Conservation (phyloP, 2,797 vertebrate genomes). For the Fratercula arctica region DNA sequence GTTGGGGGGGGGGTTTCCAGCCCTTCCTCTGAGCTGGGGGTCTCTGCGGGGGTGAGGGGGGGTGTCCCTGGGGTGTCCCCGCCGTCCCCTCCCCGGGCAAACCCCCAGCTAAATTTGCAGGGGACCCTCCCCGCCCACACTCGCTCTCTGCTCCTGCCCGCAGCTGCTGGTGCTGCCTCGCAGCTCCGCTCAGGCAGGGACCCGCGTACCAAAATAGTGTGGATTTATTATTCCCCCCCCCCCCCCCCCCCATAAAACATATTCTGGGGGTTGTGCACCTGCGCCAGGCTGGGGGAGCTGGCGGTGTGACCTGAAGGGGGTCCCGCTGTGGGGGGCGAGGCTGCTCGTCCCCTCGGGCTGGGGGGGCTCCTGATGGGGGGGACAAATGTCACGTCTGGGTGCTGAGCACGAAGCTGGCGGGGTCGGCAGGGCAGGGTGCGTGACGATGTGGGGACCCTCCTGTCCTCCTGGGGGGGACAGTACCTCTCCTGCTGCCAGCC, state of each 20-base stretch:
- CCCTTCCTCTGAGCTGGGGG: accelerated
- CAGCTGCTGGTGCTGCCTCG: accelerated
- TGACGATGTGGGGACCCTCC: conserved; percentile 26
- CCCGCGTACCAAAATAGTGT: accelerated
- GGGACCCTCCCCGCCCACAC: accelerated
- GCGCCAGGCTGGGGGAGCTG: accelerated
- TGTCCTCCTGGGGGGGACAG: conserved; percentile 29
- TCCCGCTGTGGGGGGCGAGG: accelerated
- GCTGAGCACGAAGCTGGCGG: not conserved
- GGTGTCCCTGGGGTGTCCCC: accelerated
- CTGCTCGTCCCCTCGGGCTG: accelerated
- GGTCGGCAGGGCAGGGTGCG: not conserved
- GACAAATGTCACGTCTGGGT: accelerated
- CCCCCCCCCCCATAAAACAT: accelerated
- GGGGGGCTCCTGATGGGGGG: not conserved
- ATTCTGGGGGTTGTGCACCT: not conserved
- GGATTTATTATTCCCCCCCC: not conserved
- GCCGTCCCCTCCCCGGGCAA: accelerated
- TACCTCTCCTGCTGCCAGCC: conserved; percentile 60
- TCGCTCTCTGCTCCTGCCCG: accelerated
- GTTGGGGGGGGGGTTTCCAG: accelerated
- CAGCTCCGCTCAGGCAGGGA: not conserved
- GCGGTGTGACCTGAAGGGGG: accelerated
- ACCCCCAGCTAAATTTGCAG: accelerated
- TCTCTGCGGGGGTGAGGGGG: accelerated